Conservation (phyloP, 2,113 vertebrate species). For the Nettapus auritus region DNA sequence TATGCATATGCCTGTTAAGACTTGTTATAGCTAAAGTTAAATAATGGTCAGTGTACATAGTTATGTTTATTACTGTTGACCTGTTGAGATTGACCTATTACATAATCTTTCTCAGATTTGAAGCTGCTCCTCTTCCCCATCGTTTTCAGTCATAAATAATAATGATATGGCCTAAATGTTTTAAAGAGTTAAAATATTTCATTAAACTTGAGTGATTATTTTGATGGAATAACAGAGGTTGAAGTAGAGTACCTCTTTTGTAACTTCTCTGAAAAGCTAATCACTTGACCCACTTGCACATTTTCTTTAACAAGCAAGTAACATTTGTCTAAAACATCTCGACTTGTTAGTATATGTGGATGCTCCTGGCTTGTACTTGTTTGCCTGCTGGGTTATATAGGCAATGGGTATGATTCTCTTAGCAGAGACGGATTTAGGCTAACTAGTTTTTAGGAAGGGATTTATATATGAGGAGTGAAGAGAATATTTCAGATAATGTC, state of each 20-base stretch:
- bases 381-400: background rate
- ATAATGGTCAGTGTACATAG: background rate
- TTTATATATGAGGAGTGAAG: background rate
- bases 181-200: slow-evolving; percentile 52
- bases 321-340: background rate
- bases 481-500: background rate
- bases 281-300: background rate
- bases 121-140: background rate
- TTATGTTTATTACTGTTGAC: background rate
- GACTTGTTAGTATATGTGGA: background rate
- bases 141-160: background rate
- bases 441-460: background rate
- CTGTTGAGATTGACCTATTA: background rate
- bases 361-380: background rate
- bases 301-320: background rate
- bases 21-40: background rate
- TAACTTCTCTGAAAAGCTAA: background rate
- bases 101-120: background rate
- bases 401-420: background rate
- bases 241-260: background rate
- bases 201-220: slow-evolving; percentile 8
- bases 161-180: background rate
- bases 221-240: background rate
- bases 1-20: background rate
- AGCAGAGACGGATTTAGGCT: background rate